Evolutionary conservation across 2,888 invertebrate species (phyloP).

Genomic region (Eretmocerus hayati): DNA sequence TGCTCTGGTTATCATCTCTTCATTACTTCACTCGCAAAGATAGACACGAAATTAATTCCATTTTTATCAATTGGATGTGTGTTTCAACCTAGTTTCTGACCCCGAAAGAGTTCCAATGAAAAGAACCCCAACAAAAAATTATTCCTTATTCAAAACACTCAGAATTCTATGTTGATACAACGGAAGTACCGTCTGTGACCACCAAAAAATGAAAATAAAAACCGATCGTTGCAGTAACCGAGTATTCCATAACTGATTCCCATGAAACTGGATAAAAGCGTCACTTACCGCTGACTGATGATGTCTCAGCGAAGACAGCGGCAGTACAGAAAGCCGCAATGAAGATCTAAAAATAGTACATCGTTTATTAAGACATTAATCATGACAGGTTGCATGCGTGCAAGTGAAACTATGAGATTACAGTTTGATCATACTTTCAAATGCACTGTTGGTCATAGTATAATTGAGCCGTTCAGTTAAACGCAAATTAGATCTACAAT

Average conservation of each 20-base stretch:
- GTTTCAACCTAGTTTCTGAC: neutral
- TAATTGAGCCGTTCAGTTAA: no score
- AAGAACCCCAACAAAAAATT: neutral
- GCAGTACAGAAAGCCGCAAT: constrained; percentile 13
- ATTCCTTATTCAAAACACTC: neutral
- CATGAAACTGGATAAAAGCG: neutral
- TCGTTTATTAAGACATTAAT: neutral
- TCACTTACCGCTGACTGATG: constrained; percentile 21
- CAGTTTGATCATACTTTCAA: no score
- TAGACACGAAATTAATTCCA: neutral
- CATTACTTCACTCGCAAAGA: neutral
- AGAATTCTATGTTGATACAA: no score
- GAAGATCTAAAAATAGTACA: constrained; percentile 11
- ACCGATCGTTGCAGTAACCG: neutral
- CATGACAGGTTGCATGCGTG: no score
- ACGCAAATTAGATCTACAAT: no score
- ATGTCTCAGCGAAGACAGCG: constrained; percentile 15
- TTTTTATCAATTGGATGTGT: neutral
- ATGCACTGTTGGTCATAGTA: no score
- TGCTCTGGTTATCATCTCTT: neutral
- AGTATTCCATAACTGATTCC: no score
- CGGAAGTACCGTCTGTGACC: no score
- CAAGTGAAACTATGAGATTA: no score
- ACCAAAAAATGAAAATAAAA: no score
- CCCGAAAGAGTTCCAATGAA: neutral